Evolutionary conservation across 2,113 vertebrate species (phyloP).

Genomic region (Protobothrops flavoviridis): DNA sequence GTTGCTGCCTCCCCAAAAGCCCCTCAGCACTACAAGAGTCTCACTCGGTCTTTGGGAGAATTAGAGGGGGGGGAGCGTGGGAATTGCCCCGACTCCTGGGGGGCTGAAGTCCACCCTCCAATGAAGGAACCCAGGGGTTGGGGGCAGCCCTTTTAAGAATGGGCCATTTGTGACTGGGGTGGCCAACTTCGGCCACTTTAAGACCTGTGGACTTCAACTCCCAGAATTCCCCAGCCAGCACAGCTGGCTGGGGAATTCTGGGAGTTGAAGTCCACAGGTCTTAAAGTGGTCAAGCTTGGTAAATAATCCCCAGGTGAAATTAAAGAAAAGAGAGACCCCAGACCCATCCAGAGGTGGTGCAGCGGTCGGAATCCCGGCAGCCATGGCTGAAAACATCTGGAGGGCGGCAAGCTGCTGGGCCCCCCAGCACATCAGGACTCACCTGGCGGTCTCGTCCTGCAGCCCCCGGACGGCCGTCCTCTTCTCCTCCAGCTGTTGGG

Average conservation of each 20-base stretch:
- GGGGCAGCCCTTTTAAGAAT: background rate
- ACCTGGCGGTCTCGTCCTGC: slow-evolving; percentile 56
- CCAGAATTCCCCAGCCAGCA: too few relatives aligned
- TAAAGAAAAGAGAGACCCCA: background rate
- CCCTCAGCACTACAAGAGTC: background rate
- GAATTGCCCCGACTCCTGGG: background rate
- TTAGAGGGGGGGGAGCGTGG: too few relatives aligned
- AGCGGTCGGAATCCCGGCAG: background rate
- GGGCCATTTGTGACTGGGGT: background rate
- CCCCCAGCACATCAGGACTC: slow-evolving; percentile 18
- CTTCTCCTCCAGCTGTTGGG: slow-evolving; percentile 39
- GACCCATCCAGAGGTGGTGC: background rate
- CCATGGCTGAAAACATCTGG: background rate
- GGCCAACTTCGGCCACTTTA: background rate
- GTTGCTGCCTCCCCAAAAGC: too few relatives aligned
- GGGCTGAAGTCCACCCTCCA: background rate
- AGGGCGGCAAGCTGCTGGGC: background rate
- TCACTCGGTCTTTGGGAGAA: background rate
- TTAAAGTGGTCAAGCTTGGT: background rate
- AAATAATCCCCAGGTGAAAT: background rate
- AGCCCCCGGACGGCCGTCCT: slow-evolving; percentile 32
- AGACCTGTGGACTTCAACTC: background rate
- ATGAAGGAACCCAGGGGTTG: background rate
- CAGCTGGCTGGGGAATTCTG: too few relatives aligned
- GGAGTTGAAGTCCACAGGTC: too few relatives aligned